Base-by-base conservation (phyloP, 2,113 vertebrate species). In the Ahaetulla prasina region DNA sequence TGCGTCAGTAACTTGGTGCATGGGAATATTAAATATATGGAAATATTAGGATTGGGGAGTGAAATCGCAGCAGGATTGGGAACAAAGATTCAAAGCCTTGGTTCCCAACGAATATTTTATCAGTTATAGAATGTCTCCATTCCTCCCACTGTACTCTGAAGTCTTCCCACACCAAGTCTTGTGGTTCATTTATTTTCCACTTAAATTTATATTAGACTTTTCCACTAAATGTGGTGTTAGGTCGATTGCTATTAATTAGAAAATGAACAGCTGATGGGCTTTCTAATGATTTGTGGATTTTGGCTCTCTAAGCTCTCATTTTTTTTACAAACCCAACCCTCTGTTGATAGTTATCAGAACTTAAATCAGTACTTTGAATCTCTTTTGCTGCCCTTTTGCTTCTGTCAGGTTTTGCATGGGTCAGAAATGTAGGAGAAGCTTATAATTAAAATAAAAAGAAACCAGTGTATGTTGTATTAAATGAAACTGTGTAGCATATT, bases 271-370 rank as follows among this genome's bases (percentile, higher is more conserved):
- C 5, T 43, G 35, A 45, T 45, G 53, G 22, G 53, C 54, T 89
- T 57, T 43, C 88, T 30, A 45, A 45, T 57, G 35, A 18, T 57
- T 25, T 89, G 53, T 88, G 35, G 50, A 80, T 95, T 93, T 91
- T 88, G 39, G 57, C 94, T 92, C 93, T 95, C 85, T 93, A 94
- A 89, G 92, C 89, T 91, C 91, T 74, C 91, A 94, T 94, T 96
- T 93, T 91, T 95, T 94, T 94, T 85, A 93, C 43, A 39, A 94
- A 94, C 91, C 18, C 43, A 94, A 68, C 45, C 43, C 53, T 91
- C 89, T 89, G 89, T 95, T 95, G 92, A 87, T 90, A 85, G 90
- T 87, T 89, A 85, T 91, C 87, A 89, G 90, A 91, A 93, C 54
- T 91, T 87, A 93, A 68, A 47, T 0, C 25, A 14, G 52, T 87